phyloP scores from a whole-genome alignment of 2,797 vertebrate genomes.

The Vultur gryphus region DNA sequence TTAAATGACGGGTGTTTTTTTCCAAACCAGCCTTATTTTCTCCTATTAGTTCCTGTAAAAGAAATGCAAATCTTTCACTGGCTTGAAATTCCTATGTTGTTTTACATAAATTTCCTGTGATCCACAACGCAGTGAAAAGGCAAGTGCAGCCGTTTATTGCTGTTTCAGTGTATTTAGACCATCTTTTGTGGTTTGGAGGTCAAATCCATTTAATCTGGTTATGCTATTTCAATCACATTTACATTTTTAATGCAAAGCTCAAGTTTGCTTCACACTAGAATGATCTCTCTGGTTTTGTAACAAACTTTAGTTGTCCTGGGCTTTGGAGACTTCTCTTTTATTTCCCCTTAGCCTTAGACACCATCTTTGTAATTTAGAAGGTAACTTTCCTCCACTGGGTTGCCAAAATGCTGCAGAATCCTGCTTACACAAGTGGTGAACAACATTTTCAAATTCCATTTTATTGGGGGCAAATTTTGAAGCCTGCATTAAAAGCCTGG shows the following conservation, averaged over 20 bases:
- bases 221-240: conserved; percentile 50
- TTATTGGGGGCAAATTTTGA: neutral
- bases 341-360: neutral
- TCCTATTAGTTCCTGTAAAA: neutral
- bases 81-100: neutral
- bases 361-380: neutral
- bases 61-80: neutral
- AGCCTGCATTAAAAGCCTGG: neutral
- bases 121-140: neutral
- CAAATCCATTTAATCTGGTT: conserved; percentile 44
- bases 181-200: conserved; percentile 3
- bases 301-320: neutral
- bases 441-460: neutral
- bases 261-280: conserved; percentile 31
- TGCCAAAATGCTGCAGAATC: neutral
- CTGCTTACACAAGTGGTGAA: neutral
- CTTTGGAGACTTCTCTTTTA: conserved; percentile 8
- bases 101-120: neutral
- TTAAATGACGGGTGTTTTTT: neutral
- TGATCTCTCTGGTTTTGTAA: conserved; percentile 6
- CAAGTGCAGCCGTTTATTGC: neutral
- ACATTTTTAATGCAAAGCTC: conserved; percentile 51
- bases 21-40: neutral
- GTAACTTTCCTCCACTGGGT: neutral
- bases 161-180: neutral